phyloP scores from a whole-genome alignment of 2,113 vertebrate genomes.

The Mesoclemmys tuberculata region DNA sequence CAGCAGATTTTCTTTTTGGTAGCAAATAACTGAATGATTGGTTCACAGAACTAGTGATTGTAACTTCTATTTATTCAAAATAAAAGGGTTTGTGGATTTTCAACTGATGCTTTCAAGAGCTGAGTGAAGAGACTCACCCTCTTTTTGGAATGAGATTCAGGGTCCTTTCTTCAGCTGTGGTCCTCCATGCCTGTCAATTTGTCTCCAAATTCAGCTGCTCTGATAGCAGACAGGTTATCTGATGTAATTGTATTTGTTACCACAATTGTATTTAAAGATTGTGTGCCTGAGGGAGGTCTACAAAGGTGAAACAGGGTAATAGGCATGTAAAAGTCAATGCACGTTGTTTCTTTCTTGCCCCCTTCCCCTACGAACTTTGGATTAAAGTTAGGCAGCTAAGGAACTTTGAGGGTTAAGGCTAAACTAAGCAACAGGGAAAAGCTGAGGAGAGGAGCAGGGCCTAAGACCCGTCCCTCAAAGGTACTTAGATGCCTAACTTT shows the following conservation, averaged over 20 bases:
- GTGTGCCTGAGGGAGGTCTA: background rate
- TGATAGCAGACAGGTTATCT: background rate
- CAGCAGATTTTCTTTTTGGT: background rate
- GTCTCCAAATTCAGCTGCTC: background rate
- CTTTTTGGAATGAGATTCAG: background rate
- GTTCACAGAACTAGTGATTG: background rate
- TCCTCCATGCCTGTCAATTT: background rate
- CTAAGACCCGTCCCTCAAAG: too few species aligned
- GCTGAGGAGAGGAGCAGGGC: too few species aligned
- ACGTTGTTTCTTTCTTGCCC: background rate
- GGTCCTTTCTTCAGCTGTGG: background rate
- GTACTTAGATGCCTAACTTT: too few species aligned
- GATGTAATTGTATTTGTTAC: background rate
- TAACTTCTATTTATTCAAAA: background rate
- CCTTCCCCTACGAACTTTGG: background rate
- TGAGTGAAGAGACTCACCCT: background rate
- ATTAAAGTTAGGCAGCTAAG: background rate
- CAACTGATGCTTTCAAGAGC: background rate
- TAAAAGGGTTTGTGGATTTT: background rate
- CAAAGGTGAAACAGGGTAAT: background rate
- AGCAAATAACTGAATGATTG: background rate
- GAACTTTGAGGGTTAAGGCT: too few species aligned
- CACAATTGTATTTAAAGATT: slow-evolving; percentile 13
- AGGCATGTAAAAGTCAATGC: background rate
- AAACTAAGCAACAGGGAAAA: too few species aligned